Evolutionary conservation across 2,113 vertebrate genomes (phyloP).

Genomic region (Mormoops blainvillei): DNA sequence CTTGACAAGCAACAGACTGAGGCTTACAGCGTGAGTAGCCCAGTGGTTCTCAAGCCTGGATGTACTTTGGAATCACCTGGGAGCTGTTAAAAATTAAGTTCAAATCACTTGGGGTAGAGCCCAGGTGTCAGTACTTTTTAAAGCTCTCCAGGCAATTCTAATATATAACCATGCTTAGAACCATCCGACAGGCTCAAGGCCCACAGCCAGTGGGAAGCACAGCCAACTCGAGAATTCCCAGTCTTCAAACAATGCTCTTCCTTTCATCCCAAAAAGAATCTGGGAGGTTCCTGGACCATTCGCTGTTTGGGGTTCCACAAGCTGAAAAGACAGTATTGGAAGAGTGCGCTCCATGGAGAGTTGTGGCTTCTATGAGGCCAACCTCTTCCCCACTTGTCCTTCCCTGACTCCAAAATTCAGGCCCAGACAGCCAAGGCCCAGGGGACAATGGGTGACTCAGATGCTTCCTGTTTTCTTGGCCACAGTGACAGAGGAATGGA

Average conservation of each 20-base stretch:
- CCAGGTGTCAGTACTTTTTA: not conserved
- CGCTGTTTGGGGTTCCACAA: not conserved
- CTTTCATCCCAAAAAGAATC: not conserved
- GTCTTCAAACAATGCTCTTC: not conserved
- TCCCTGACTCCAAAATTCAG: constrained; percentile 19
- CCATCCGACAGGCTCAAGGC: not conserved
- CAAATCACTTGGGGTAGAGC: not conserved
- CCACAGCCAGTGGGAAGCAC: not conserved
- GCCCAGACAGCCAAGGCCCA: constrained; percentile 40
- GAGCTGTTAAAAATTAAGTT: not conserved
- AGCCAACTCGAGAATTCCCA: not conserved
- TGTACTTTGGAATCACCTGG: not conserved
- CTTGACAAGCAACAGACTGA: not conserved
- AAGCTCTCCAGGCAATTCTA: not conserved
- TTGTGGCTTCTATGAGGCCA: not conserved
- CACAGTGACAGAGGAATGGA: not conserved
- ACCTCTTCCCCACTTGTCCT: not conserved
- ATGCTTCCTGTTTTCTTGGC: constrained; percentile 70
- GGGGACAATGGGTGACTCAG: constrained; percentile 49
- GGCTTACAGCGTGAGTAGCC: not conserved
- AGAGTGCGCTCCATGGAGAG: not conserved
- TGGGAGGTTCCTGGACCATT: not conserved
- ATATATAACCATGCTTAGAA: not conserved
- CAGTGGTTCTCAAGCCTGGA: not conserved
- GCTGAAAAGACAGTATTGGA: not conserved